Percentiles rank a stretch among this genome's conserved stretches.
These are phyloP conservation scores for Ennomos fuscantarius DNA, from an alignment of 2,888 invertebrate genomes.

Conservation along the genomic window DNA sequence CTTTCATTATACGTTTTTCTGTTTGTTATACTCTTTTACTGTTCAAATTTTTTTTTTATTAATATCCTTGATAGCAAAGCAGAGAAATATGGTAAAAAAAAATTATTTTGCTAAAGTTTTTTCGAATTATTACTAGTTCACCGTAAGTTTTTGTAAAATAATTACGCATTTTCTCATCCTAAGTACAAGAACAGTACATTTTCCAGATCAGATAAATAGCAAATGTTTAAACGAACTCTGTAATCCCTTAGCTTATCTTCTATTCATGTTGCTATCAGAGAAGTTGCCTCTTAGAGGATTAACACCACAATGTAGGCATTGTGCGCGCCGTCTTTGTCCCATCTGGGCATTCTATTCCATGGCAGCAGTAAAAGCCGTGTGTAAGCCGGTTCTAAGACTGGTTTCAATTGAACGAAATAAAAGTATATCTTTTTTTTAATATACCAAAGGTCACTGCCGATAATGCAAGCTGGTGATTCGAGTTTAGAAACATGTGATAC, in stretches of 20 bases:
- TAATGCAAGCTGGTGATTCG: slow-evolving; percentile 45
- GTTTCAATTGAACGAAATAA: slow-evolving; percentile 51
- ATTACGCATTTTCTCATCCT: too few relatives aligned
- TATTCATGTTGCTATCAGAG: slow-evolving; percentile 29
- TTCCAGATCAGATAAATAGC: slow-evolving; percentile 12
- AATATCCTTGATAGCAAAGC: too few relatives aligned
- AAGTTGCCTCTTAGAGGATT: slow-evolving; percentile 32
- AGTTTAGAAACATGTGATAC: slow-evolving; percentile 38
- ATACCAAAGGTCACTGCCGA: slow-evolving; percentile 54
- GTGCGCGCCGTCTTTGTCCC: slow-evolving; percentile 28
- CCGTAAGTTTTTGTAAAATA: too few relatives aligned
- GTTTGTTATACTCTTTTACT: too few relatives aligned
- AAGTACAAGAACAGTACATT: slow-evolving; percentile 1
- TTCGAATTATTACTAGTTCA: too few relatives aligned
- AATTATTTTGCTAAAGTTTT: too few relatives aligned
- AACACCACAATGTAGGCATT: slow-evolving; percentile 35
- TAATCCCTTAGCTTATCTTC: slow-evolving; percentile 30
- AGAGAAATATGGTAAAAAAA: too few relatives aligned
- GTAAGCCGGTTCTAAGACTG: slow-evolving; percentile 42
- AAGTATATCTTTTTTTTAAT: slow-evolving; percentile 41
- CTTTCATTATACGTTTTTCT: too few relatives aligned
- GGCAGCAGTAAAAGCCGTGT: slow-evolving; percentile 39
- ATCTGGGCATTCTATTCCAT: slow-evolving; percentile 37
- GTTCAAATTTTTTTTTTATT: too few relatives aligned
- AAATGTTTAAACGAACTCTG: slow-evolving; percentile 22